Conservation (phyloP, 1,140 invertebrate genomes). For the Brachionus paranguensis region DNA sequence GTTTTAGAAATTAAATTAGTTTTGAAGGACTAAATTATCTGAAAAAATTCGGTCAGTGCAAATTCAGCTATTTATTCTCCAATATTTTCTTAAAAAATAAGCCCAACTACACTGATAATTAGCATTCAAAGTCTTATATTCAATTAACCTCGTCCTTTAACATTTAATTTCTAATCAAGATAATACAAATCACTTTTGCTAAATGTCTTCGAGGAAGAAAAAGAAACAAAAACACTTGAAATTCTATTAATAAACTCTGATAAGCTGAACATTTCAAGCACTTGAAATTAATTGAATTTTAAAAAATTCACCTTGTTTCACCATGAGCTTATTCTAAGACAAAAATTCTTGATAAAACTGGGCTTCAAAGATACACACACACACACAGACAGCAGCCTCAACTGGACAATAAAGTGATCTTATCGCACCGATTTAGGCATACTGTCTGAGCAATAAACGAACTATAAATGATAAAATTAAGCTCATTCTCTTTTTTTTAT, state of each 20-base stretch:
- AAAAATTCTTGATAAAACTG: background rate
- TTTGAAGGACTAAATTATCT: background rate
- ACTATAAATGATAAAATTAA: conserved; percentile 8
- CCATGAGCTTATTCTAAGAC: background rate
- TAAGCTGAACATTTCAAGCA: background rate
- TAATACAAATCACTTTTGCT: background rate
- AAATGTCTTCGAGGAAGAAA: conserved; percentile 12
- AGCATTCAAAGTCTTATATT: background rate
- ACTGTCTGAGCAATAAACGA: conserved; percentile 17
- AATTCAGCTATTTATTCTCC: background rate
- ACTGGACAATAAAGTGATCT: conserved; percentile 12
- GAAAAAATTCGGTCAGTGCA: background rate
- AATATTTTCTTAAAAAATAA: background rate
- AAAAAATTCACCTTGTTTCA: background rate
- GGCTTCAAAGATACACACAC: background rate
- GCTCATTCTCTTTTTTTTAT: background rate
- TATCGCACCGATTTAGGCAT: background rate
- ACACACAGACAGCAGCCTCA: background rate
- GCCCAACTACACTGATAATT: background rate
- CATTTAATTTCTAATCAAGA: background rate
- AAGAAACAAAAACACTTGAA: conserved; percentile 10
- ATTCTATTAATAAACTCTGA: conserved; percentile 4
- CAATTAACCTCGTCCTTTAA: background rate
- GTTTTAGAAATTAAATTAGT: background rate
- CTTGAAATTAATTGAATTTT: background rate